Conservation (phyloP, 2,113 vertebrate genomes). For the Otus sunia region DNA sequence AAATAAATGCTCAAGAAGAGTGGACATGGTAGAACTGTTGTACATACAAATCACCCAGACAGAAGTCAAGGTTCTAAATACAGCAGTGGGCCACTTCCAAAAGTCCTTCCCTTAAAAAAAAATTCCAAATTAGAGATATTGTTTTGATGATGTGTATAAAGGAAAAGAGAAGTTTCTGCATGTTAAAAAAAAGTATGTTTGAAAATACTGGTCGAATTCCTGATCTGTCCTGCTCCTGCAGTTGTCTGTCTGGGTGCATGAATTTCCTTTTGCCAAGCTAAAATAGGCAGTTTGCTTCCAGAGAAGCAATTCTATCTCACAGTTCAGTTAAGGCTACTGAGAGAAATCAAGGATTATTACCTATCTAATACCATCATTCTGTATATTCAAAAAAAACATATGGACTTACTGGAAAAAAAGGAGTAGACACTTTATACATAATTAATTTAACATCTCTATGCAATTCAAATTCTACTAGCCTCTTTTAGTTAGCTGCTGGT, state of each 20-base stretch:
- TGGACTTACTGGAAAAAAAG: not conserved
- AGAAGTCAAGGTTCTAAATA: not conserved
- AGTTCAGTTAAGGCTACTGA: not conserved
- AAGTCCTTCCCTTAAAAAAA: not conserved
- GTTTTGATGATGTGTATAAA: not conserved
- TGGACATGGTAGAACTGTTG: not conserved
- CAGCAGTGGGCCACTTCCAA: not conserved
- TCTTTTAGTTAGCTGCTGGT: not conserved
- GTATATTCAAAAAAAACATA: not conserved
- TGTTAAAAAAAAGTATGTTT: not conserved
- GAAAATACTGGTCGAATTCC: not conserved
- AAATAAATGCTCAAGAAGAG: not conserved
- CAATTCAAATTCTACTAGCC: not conserved
- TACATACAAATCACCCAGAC: not conserved
- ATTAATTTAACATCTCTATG: not conserved
- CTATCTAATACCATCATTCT: not conserved
- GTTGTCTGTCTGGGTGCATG: not conserved
- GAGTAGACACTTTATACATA: not conserved
- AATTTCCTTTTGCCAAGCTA: not conserved
- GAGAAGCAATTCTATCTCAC: not conserved
- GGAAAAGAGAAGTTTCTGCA: not conserved
- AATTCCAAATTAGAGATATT: not conserved
- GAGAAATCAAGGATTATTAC: constrained; percentile 5
- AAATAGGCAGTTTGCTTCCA: not conserved
- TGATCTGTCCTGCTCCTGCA: not conserved